phyloP scores from a whole-genome alignment of 2,888 invertebrate genomes.

The Machimus rusticus region DNA sequence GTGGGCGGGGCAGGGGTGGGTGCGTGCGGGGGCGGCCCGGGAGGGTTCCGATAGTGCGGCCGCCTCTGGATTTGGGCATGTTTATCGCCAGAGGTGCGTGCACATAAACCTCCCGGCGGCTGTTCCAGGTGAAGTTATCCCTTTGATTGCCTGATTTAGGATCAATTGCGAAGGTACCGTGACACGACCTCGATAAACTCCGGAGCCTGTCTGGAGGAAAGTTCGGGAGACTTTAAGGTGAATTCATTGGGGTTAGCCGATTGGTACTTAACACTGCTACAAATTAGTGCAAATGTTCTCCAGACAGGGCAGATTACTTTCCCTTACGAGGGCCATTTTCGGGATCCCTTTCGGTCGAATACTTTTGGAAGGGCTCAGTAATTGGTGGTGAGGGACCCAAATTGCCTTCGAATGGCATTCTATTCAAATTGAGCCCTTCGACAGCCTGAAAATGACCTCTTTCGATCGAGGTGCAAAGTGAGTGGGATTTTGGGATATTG shows the following conservation, averaged over 20 bases:
- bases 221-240: not conserved
- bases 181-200: slow-evolving; percentile 32
- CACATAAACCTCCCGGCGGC: not conserved
- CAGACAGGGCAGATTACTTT: slow-evolving; percentile 9
- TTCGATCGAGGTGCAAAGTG: not conserved
- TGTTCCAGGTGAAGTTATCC: slow-evolving; percentile 1
- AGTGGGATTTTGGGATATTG: not conserved
- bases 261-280: not conserved
- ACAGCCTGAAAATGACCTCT: not conserved
- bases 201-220: slow-evolving; percentile 7
- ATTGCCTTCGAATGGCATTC: not conserved
- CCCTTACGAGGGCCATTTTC: not conserved
- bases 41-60: not conserved
- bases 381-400: not conserved
- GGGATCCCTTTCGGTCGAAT: not conserved
- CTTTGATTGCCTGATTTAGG: slow-evolving; percentile 37
- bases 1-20: not conserved
- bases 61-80: not conserved
- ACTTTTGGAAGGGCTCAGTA: not conserved
- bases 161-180: slow-evolving; percentile 18
- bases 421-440: not conserved
- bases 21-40: not conserved
- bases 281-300: slow-evolving; percentile 19
- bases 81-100: not conserved
- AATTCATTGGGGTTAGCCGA: slow-evolving; percentile 19